Evolutionary conservation across 2,888 invertebrate species (phyloP).

Genomic region (Phalera bucephala): DNA sequence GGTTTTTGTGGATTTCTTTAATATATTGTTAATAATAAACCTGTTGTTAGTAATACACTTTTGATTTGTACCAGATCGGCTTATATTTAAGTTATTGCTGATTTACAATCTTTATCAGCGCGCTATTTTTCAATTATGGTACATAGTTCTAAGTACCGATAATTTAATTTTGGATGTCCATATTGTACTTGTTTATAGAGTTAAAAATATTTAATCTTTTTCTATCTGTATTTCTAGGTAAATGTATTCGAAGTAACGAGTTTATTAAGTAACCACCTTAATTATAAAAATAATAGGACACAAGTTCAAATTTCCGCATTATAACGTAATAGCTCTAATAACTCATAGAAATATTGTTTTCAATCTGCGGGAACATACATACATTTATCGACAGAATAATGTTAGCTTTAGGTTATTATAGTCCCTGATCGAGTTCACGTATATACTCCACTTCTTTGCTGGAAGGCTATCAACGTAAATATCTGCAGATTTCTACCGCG

Average conservation of each 20-base stretch:
- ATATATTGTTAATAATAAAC: conserved; percentile 26
- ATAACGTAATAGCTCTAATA: neutral
- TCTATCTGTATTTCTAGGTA: too few relatives aligned
- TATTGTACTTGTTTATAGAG: too few relatives aligned
- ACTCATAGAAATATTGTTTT: conserved; percentile 29
- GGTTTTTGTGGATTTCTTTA: conserved; percentile 67
- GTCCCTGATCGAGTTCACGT: conserved; percentile 74
- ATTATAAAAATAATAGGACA: neutral
- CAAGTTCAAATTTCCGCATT: neutral
- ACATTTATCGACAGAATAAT: conserved; percentile 58
- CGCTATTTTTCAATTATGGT: too few relatives aligned
- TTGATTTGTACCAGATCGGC: too few relatives aligned
- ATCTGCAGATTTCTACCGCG: conserved; percentile 63
- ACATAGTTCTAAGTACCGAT: too few relatives aligned
- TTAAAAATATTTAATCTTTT: too few relatives aligned
- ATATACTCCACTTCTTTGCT: conserved; percentile 74
- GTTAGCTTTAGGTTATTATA: conserved; percentile 65
- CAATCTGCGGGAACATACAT: conserved; percentile 39
- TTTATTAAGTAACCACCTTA: too few relatives aligned
- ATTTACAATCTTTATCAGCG: too few relatives aligned
- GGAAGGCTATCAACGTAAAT: conserved; percentile 78
- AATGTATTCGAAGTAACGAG: too few relatives aligned
- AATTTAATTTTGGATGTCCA: too few relatives aligned
- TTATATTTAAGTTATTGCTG: too few relatives aligned
- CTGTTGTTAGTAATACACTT: too few relatives aligned